Conservation (phyloP, 1,140 invertebrate species). For the Lepidurus packardi region DNA sequence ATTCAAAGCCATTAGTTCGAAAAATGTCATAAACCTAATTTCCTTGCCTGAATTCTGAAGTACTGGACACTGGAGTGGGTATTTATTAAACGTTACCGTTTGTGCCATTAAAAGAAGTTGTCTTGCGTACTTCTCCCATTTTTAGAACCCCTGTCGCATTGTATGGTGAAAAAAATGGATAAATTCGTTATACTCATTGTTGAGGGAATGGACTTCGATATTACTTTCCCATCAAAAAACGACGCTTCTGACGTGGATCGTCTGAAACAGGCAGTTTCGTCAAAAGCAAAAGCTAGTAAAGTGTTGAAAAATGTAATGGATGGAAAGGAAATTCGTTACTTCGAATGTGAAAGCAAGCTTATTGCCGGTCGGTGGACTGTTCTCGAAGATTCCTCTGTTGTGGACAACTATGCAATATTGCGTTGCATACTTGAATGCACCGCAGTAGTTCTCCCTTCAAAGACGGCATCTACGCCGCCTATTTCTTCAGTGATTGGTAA, state of each 20-base stretch:
- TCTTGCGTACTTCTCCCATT: not conserved
- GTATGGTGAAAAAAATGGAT: not conserved
- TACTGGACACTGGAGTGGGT: not conserved
- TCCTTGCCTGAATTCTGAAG: not conserved
- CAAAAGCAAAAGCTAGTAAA: slow-evolving; percentile 6
- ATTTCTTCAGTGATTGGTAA: not conserved
- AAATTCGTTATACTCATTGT: not conserved
- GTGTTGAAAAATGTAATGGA: not conserved
- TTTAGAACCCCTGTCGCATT: not conserved
- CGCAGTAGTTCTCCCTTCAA: not conserved
- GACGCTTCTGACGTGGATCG: slow-evolving; percentile 3
- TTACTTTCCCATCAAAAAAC: not conserved
- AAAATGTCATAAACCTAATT: not conserved
- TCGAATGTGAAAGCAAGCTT: not conserved
- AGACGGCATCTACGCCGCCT: not conserved
- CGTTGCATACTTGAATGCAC: slow-evolving; percentile 1
- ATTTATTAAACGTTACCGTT: not conserved
- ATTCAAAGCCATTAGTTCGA: not conserved
- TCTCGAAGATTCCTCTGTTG: not conserved
- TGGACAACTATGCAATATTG: not conserved
- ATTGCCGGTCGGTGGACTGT: not conserved
- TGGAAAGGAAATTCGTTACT: not conserved
- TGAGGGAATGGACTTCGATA: not conserved
- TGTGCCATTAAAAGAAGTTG: not conserved
- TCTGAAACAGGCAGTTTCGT: slow-evolving; percentile 1